Conservation (phyloP, 2,888 invertebrate species). For the Patella ulyssiponensis region DNA sequence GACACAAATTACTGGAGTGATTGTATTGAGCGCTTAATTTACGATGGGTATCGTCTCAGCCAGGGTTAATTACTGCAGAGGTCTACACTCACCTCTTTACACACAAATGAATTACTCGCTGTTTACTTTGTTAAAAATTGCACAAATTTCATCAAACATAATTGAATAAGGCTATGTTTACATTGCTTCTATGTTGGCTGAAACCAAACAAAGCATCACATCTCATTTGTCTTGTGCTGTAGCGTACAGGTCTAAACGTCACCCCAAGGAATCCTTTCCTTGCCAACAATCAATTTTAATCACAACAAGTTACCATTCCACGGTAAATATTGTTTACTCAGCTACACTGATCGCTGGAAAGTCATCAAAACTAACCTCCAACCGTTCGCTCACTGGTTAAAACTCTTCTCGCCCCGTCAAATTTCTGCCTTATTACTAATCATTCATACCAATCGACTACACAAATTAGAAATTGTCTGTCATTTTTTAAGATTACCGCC, state of each 20-base stretch:
- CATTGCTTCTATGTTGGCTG: slow-evolving; percentile 37
- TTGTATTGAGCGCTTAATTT: slow-evolving; percentile 5
- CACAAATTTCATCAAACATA: slow-evolving; percentile 61
- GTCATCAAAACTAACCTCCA: slow-evolving; percentile 26
- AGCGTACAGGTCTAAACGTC: slow-evolving; percentile 43
- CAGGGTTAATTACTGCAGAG: slow-evolving; percentile 52
- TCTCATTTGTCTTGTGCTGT: slow-evolving; percentile 52
- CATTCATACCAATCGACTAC: slow-evolving; percentile 8
- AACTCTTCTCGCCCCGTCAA: neutral
- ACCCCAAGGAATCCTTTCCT: slow-evolving; percentile 44
- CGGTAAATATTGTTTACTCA: slow-evolving; percentile 56
- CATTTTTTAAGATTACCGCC: slow-evolving; percentile 7
- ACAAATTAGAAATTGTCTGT: slow-evolving; percentile 9
- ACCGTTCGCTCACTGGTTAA: slow-evolving; percentile 16
- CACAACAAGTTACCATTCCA: slow-evolving; percentile 56
- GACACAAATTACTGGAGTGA: slow-evolving; percentile 21
- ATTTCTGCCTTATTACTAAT: slow-evolving; percentile 6
- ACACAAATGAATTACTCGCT: slow-evolving; percentile 50
- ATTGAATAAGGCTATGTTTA: slow-evolving; percentile 61
- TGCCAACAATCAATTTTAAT: slow-evolving; percentile 60
- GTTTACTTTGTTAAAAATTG: slow-evolving; percentile 54
- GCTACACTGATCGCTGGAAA: slow-evolving; percentile 31
- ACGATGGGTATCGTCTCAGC: slow-evolving; percentile 26
- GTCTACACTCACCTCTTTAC: slow-evolving; percentile 49
- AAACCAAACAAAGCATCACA: slow-evolving; percentile 52